Evolutionary conservation across 2,113 vertebrate species (phyloP), one percentile per base, ranked within the genome.

Genomic region (Planiliza haematocheilus): DNA sequence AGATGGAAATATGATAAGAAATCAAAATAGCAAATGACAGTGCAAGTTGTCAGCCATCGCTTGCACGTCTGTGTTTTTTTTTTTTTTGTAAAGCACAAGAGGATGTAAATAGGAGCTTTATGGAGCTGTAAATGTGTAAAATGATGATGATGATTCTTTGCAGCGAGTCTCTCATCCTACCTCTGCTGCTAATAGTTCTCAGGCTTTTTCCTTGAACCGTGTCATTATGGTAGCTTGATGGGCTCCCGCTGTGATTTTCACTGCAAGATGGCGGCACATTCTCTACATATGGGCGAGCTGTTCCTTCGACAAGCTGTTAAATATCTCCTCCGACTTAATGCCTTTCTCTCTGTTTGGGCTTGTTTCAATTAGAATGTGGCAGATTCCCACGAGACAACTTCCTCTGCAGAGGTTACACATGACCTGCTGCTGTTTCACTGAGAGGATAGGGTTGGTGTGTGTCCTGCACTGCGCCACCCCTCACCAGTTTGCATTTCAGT

Each of bases 191-290:
- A 42, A 71, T 65, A 43, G 38, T 48, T 68, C 30, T 83, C 39
- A 72, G 58, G 41, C 41, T 37, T n/a, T 70, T 85, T 78, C 55
- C 52, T 67, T 7, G 13, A 48, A 52, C 52, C 18, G 61, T 51
- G 36, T 34, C 42, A 7, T 65, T 36, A 58, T 10, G 17, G 56
- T 36, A 7, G 63, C 70, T 38, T 14, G 55, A 59, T 42, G 65
- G 55, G 55, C 74, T 67, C 63, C 70, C 16, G 3, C 72, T 0
- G 61, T 43, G 59, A 70, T 70, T 70, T 70, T 30, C 73, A 64
- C 68, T 51, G 73, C 79, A 66, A 57, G 53, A 87, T 62, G 74
- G 59, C 63, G 52, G 70, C 57, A 64, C 58, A 37, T 55, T 81
- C 60, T 36, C 66, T 21, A 46, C 55, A 36, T 1, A 9, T 36